Conservation (phyloP, 2,797 vertebrate genomes). For the Silurus aristotelis region DNA sequence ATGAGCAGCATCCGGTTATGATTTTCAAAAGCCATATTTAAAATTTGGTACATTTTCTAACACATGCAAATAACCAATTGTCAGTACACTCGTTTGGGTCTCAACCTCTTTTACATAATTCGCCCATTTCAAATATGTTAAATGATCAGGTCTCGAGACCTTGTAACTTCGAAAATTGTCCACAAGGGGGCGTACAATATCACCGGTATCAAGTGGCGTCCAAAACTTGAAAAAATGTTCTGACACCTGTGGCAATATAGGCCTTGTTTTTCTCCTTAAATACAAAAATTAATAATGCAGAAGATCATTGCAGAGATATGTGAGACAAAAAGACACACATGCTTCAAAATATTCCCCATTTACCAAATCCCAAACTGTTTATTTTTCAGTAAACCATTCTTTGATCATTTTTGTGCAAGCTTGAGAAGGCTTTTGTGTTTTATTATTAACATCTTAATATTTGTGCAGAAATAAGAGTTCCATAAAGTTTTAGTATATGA, state of each 20-base stretch:
- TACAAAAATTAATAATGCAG: not conserved
- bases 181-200: conserved; percentile 72
- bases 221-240: not conserved
- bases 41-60: not conserved
- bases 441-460: not conserved
- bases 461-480: conserved; percentile 10
- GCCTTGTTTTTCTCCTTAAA: not conserved
- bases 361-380: not conserved
- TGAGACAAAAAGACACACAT: not conserved
- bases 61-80: not conserved
- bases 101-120: not conserved
- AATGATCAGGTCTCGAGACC: not conserved
- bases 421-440: not conserved
- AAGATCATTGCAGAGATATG: not conserved
- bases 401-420: conserved; percentile 7
- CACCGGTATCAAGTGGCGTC: not conserved
- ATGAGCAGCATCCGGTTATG: not conserved
- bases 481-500: not conserved
- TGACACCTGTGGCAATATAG: not conserved
- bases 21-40: not conserved
- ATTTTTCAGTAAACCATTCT: conserved; percentile 8
- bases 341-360: not conserved
- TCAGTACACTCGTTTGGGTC: not conserved
- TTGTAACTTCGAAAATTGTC: conserved; percentile 47
- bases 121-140: not conserved